Evolutionary conservation across 2,113 vertebrate genomes (phyloP).

Genomic region (Speoplatyrhinus poulsoni): DNA sequence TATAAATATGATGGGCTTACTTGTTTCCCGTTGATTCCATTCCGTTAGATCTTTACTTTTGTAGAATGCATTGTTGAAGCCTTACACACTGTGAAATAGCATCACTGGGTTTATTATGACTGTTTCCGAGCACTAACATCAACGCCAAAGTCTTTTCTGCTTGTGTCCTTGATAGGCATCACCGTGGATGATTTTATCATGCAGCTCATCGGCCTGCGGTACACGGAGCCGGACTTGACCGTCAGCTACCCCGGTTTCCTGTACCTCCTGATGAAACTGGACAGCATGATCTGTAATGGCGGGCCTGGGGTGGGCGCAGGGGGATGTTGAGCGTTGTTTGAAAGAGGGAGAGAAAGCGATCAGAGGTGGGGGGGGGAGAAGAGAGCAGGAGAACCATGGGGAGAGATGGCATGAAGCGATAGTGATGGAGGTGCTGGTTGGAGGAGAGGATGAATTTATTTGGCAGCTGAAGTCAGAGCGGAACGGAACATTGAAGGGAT

Average conservation of each 20-base stretch:
- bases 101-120: too few species aligned
- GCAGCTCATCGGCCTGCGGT: constrained; percentile 74
- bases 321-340: background rate
- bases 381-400: background rate
- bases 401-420: background rate
- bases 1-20: too few species aligned
- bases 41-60: too few species aligned
- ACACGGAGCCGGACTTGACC: constrained; percentile 74
- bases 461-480: background rate
- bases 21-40: too few species aligned
- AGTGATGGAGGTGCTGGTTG: too few species aligned
- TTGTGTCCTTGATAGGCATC: constrained; percentile 60
- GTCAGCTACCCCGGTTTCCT: constrained; percentile 79
- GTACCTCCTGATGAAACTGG: constrained; percentile 75
- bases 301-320: background rate
- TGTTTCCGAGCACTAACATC: too few species aligned
- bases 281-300: constrained; percentile 76
- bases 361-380: background rate
- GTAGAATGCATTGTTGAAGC: too few species aligned
- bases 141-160: constrained; percentile 19
- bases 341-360: background rate
- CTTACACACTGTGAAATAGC: too few species aligned
- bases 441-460: background rate
- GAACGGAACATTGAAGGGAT: background rate
- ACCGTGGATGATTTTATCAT: constrained; percentile 69